These are phyloP conservation scores for Alauda arvensis DNA, from an alignment of 2,797 vertebrate genomes.

Conservation along the genomic window DNA sequence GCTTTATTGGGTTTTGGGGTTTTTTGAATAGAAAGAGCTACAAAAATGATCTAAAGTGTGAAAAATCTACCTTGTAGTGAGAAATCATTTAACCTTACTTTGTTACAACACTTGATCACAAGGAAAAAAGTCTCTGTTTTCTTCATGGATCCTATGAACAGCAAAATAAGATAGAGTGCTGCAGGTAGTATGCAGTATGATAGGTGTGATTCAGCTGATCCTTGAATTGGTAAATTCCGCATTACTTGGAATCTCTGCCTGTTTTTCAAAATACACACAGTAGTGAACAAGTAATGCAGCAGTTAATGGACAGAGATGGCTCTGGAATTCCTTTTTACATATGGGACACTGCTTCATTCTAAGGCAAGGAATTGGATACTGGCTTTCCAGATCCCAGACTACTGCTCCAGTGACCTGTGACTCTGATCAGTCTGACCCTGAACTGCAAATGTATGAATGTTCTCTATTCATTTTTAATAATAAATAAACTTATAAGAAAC, in stretches of 20 bases:
- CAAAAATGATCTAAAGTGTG: background rate
- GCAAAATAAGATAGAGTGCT: background rate
- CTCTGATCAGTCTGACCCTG: constrained; percentile 4
- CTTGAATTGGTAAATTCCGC: background rate
- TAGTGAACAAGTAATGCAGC: background rate
- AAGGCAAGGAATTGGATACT: constrained; percentile 4
- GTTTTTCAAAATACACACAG: background rate
- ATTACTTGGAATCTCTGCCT: background rate
- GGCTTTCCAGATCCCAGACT: constrained; percentile 9
- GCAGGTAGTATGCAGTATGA: background rate
- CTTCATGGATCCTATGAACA: background rate
- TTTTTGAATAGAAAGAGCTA: background rate
- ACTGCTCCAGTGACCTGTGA: background rate
- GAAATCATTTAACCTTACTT: background rate
- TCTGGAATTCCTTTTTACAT: constrained; percentile 21
- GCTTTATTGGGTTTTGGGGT: background rate
- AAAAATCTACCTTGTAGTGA: background rate
- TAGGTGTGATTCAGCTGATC: background rate
- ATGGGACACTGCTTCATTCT: background rate
- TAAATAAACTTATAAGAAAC: constrained; percentile 10
- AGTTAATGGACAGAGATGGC: background rate
- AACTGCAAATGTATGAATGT: background rate
- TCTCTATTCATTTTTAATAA: constrained; percentile 14
- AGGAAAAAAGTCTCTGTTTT: background rate
- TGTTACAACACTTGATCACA: background rate